Evolutionary conservation across 1,140 invertebrate genomes (phyloP).

Genomic region (Habropoda laboriosa): DNA sequence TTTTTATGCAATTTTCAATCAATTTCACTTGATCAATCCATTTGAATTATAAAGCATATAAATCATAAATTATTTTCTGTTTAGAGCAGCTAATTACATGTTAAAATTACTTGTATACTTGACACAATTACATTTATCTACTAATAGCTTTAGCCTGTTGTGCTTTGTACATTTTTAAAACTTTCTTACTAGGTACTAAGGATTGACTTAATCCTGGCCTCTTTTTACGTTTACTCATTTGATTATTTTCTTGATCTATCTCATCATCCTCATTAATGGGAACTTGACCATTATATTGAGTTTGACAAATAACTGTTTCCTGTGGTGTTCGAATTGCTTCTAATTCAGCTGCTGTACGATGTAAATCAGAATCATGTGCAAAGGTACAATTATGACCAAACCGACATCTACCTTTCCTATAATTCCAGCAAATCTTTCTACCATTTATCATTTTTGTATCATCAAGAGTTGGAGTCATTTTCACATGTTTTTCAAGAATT

Average conservation of each 20-base stretch:
- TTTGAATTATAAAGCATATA: conserved; percentile 12
- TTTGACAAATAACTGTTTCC: conserved; percentile 81
- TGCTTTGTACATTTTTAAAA: conserved; percentile 89
- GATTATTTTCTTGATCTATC: conserved; percentile 82
- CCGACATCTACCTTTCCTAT: conserved; percentile 93
- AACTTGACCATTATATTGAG: conserved; percentile 72
- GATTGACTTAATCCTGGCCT: conserved; percentile 89
- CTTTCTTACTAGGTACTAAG: conserved; percentile 92
- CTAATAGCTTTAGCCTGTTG: conserved; percentile 83
- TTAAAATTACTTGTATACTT: conserved; percentile 18
- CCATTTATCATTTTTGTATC: conserved; percentile 91
- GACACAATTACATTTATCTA: conserved; percentile 74
- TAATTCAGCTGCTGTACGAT: conserved; percentile 83
- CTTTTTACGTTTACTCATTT: conserved; percentile 86
- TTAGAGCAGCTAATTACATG: conserved; percentile 21
- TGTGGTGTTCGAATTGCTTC: conserved; percentile 82
- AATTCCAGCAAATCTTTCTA: conserved; percentile 96
- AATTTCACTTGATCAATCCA: neutral
- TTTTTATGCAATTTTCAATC: neutral
- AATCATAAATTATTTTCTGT: conserved; percentile 21
- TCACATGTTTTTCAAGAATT: conserved; percentile 95
- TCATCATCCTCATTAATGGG: conserved; percentile 76
- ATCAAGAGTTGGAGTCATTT: conserved; percentile 89
- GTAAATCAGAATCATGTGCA: conserved; percentile 94
- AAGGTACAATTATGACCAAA: conserved; percentile 96